Conservation (phyloP, 1,140 invertebrate genomes). For the Saccostrea echinata region DNA sequence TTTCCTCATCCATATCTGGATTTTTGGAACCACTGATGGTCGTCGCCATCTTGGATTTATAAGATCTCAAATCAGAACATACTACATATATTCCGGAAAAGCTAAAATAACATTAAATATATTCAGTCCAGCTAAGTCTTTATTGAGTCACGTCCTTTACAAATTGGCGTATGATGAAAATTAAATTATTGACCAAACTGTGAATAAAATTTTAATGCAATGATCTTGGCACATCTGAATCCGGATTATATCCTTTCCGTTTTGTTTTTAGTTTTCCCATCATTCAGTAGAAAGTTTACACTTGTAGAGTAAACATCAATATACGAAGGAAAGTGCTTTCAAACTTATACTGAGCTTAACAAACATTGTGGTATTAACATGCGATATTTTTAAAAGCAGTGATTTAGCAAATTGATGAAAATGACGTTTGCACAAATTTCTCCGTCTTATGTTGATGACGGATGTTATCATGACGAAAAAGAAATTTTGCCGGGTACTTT, state of each 20-base stretch:
- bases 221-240: background rate
- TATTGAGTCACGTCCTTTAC: too few relatives aligned
- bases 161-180: too few relatives aligned
- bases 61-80: background rate
- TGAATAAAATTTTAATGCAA: too few relatives aligned
- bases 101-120: too few relatives aligned
- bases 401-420: background rate
- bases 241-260: background rate
- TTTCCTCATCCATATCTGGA: background rate
- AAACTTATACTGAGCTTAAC: background rate
- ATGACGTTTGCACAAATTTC: background rate
- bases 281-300: conserved; percentile 28
- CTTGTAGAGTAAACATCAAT: conserved; percentile 15
- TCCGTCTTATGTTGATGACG: background rate
- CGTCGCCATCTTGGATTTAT: conserved; percentile 39
- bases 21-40: conserved; percentile 15
- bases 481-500: conserved; percentile 36
- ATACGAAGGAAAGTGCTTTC: background rate
- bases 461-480: conserved; percentile 34
- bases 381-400: background rate
- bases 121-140: too few relatives aligned
- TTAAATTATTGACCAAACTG: too few relatives aligned
- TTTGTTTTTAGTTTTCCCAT: background rate
- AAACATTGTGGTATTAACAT: background rate
- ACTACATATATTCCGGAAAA: background rate